Evolutionary conservation across 2,113 vertebrate species (phyloP).

Genomic region (Haemorhous mexicanus): DNA sequence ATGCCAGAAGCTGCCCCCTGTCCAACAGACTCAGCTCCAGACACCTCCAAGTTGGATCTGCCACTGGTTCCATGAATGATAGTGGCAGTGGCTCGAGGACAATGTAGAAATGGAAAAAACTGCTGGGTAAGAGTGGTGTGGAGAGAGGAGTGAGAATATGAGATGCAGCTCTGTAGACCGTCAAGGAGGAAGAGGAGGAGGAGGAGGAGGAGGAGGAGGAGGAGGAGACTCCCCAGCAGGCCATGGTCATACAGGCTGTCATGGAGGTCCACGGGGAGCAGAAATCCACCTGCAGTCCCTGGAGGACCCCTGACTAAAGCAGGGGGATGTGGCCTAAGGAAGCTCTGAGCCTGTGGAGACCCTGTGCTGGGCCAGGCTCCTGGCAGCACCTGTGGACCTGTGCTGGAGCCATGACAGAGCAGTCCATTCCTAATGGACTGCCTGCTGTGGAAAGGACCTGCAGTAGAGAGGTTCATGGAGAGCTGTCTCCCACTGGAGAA

Average conservation of each 20-base stretch:
- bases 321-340: not conserved
- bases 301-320: not conserved
- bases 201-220: not conserved
- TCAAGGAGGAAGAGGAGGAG: not conserved
- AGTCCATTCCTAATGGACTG: not conserved
- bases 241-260: not conserved
- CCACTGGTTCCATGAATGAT: rapidly evolving
- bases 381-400: not conserved
- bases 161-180: not conserved
- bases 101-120: not conserved
- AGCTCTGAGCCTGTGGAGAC: not conserved
- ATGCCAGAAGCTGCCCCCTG: not conserved
- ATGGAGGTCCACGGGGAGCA: not conserved
- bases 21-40: not conserved
- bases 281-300: not conserved
- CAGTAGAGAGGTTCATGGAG: not conserved
- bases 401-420: not conserved
- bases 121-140: not conserved
- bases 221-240: not conserved
- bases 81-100: rapidly evolving
- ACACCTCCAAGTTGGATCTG: not conserved
- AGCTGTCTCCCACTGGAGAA: not conserved
- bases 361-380: not conserved
- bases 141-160: not conserved
- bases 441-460: not conserved